A percentile compares a stretch with the other conserved stretches of the same genome.
Conservation (phyloP, 2,888 invertebrate species). For the Acrocera orbiculus region DNA sequence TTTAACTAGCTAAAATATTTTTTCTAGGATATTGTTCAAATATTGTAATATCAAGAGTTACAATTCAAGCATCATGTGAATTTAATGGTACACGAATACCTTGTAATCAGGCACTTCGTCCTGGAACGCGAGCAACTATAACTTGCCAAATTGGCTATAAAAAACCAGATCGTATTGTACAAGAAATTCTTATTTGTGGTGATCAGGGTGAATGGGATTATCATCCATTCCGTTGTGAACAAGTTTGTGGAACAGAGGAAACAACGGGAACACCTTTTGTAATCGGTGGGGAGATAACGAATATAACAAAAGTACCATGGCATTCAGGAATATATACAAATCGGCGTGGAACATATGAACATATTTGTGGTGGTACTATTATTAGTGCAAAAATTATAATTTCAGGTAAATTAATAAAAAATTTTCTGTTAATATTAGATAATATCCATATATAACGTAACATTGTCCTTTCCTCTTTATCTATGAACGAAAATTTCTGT, state of each 20-base stretch:
- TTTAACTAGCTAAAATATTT: not conserved
- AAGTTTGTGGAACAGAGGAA: conserved; percentile 17
- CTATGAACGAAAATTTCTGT: no score
- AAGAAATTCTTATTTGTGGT: conserved; percentile 13
- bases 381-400: conserved; percentile 17
- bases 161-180: conserved; percentile 3
- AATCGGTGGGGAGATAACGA: conserved; percentile 7
- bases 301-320: conserved; percentile 18
- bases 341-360: conserved; percentile 2
- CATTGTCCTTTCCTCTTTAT: no score
- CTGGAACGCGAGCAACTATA: conserved; percentile 12
- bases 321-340: conserved; percentile 17
- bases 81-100: conserved; percentile 5
- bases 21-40: conserved; percentile 1
- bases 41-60: not conserved
- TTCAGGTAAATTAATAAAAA: conserved; percentile 13
- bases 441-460: no score
- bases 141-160: conserved; percentile 8
- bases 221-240: conserved; percentile 15
- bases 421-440: not conserved
- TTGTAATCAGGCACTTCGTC: conserved; percentile 9
- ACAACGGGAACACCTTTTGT: conserved; percentile 9
- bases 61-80: conserved; percentile 8
- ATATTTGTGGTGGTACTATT: conserved; percentile 18
- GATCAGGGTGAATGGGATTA: conserved; percentile 17